Evolutionary conservation across 2,888 invertebrate species (phyloP).

Genomic region (Lysandra coridon): DNA sequence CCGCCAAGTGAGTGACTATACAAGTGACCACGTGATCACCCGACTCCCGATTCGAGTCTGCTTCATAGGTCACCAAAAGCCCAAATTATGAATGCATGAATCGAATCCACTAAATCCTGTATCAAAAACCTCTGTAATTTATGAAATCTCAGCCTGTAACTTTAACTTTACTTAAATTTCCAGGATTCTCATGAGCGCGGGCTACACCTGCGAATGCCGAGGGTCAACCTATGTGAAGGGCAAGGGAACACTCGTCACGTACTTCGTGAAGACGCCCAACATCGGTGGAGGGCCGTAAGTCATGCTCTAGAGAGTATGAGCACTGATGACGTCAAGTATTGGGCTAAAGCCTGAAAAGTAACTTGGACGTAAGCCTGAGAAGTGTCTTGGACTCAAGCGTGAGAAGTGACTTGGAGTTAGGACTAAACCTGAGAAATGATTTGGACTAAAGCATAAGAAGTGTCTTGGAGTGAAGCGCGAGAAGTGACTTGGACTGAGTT

Average conservation of each 20-base stretch:
- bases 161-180: slow-evolving; percentile 24
- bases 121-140: too few relatives aligned
- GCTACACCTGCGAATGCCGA: slow-evolving; percentile 93
- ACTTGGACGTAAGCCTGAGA: too few relatives aligned
- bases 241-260: slow-evolving; percentile 93
- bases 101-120: not conserved
- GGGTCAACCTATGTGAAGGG: slow-evolving; percentile 97
- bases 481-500: too few relatives aligned
- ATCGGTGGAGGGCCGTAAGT: slow-evolving; percentile 80
- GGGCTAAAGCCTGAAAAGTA: not conserved
- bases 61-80: too few relatives aligned
- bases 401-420: too few relatives aligned
- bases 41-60: too few relatives aligned
- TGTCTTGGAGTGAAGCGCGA: too few relatives aligned
- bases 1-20: slow-evolving; percentile 62
- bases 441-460: too few relatives aligned
- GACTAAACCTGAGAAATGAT: too few relatives aligned
- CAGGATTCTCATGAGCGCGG: slow-evolving; percentile 89
- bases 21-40: not conserved
- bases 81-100: not conserved
- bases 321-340: not conserved
- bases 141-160: not conserved
- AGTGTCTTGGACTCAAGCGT: not conserved
- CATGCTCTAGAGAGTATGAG: slow-evolving; percentile 40
- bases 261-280: slow-evolving; percentile 91